These are phyloP conservation scores for Euzophera pinguis DNA, from an alignment of 2,888 invertebrate genomes.

Conservation along the genomic window DNA sequence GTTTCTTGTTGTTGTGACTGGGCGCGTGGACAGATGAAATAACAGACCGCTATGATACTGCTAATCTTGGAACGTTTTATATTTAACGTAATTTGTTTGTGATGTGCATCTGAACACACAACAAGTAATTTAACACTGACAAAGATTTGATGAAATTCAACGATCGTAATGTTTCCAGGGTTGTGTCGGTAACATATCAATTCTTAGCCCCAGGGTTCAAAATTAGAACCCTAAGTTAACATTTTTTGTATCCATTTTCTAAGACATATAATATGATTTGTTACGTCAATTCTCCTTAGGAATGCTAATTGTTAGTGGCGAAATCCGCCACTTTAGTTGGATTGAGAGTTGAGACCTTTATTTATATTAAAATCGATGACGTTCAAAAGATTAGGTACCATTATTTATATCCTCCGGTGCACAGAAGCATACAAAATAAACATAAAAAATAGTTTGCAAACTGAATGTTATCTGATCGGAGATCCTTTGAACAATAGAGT, in stretches of 20 bases:
- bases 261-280: no score
- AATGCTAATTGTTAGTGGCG: no score
- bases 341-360: no score
- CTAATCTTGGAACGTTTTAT: not conserved
- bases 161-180: not conserved
- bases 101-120: not conserved
- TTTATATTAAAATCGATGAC: no score
- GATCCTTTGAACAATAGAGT: constrained; percentile 42
- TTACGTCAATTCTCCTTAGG: no score
- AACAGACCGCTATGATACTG: constrained; percentile 34
- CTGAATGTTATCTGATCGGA: constrained; percentile 62
- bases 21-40: constrained; percentile 69
- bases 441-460: constrained; percentile 60
- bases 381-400: constrained; percentile 13
- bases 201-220: no score
- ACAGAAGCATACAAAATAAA: constrained; percentile 31
- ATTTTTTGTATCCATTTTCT: no score
- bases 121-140: no score
- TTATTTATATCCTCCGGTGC: not conserved
- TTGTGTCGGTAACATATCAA: no score
- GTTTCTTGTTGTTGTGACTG: constrained; percentile 50
- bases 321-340: no score
- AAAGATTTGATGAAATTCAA: no score
- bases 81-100: not conserved
- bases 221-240: no score